phyloP scores from a whole-genome alignment of 2,797 vertebrate genomes.

The Steatocranus sp. region DNA sequence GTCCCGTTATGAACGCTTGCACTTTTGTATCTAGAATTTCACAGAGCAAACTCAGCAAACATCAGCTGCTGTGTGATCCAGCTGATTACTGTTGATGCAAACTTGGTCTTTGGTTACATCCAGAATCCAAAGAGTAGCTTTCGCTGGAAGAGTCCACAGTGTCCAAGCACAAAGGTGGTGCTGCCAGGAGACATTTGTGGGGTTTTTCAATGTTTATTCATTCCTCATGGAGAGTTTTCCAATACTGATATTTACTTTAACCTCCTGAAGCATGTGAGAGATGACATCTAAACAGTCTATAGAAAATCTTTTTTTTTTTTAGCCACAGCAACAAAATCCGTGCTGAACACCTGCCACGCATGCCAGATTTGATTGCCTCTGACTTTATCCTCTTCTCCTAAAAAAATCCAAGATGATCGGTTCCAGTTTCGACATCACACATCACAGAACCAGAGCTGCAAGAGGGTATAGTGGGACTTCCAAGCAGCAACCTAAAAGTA shows the following conservation, averaged over 20 bases:
- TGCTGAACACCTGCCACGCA: background rate
- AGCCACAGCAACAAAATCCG: background rate
- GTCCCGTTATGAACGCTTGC: background rate
- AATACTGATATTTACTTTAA: background rate
- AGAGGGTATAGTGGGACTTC: background rate
- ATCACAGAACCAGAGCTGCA: background rate
- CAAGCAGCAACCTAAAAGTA: background rate
- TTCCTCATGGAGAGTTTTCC: too few relatives aligned
- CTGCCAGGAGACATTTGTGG: background rate
- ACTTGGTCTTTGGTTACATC: background rate
- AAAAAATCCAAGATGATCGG: background rate
- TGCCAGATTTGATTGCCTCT: background rate
- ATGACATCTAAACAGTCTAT: background rate
- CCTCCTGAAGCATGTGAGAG: background rate
- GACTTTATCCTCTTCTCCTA: background rate
- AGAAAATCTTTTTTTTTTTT: background rate
- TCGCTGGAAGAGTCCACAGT: fast-evolving
- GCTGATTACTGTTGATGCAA: background rate
- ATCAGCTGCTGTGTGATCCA: background rate
- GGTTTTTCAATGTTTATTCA: background rate
- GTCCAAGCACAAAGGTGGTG: background rate
- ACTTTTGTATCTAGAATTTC: background rate
- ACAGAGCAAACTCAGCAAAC: background rate
- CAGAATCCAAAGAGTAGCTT: background rate
- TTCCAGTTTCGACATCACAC: background rate